These are phyloP conservation scores for Melipona quadrifasciata DNA, from an alignment of 1,140 invertebrate genomes.

Conservation along the genomic window DNA sequence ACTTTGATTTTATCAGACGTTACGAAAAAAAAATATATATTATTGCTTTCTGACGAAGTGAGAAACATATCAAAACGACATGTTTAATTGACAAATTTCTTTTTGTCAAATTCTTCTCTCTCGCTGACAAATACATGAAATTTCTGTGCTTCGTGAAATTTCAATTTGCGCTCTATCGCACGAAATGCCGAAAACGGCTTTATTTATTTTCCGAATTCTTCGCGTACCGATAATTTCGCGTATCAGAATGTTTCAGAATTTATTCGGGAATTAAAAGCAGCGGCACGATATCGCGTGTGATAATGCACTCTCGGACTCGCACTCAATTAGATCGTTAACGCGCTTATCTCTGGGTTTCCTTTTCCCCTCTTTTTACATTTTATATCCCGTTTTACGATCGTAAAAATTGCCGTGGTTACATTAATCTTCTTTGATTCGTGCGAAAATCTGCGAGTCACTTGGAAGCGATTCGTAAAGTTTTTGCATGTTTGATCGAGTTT, in stretches of 20 bases:
- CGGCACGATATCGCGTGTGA: background rate
- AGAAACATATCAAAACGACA: too few relatives aligned
- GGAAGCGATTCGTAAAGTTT: background rate
- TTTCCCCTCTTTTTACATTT: background rate
- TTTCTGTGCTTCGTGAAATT: background rate
- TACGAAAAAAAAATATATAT: too few relatives aligned
- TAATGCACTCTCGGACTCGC: background rate
- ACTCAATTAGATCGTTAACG: background rate
- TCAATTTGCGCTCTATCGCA: background rate
- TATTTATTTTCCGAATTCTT: constrained; percentile 29
- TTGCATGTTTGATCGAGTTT: constrained; percentile 5
- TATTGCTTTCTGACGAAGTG: too few relatives aligned
- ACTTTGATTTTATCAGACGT: too few relatives aligned
- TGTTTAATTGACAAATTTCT: too few relatives aligned
- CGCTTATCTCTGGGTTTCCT: background rate
- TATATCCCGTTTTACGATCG: background rate
- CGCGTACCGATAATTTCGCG: background rate
- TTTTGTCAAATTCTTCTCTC: too few relatives aligned
- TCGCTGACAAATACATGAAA: background rate
- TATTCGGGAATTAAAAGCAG: background rate
- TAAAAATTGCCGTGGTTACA: background rate
- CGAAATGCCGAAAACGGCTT: background rate
- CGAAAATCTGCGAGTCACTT: too few relatives aligned
- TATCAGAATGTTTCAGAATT: background rate
- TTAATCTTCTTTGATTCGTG: background rate